A percentile compares a stretch with the other conserved stretches of the same genome.
phyloP scores from a whole-genome alignment of 2,797 vertebrate species.

The Megalops cyprinoides region DNA sequence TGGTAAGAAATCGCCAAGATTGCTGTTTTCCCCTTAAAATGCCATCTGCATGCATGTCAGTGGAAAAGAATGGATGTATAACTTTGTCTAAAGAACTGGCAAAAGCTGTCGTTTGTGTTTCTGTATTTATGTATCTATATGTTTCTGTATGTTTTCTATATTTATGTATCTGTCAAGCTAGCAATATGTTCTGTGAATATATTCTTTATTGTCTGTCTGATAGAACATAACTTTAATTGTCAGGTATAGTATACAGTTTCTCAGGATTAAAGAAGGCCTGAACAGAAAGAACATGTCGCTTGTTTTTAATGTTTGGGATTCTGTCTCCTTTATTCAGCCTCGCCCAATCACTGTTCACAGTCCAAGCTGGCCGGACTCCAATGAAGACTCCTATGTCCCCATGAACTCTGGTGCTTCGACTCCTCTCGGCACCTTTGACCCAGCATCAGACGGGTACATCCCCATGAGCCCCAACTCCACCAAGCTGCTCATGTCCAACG shows the following conservation, averaged over 20 bases:
- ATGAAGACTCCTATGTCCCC: conserved; percentile 86
- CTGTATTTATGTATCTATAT: too few species aligned
- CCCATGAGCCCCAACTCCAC: conserved; percentile 85
- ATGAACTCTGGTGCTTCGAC: conserved; percentile 81
- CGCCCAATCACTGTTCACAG: conserved; percentile 66
- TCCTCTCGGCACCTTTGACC: conserved; percentile 49
- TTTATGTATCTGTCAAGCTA: too few species aligned
- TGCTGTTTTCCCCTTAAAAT: not conserved
- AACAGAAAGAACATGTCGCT: not conserved
- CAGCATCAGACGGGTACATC: conserved; percentile 84
- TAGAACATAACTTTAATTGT: too few species aligned
- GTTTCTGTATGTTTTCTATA: too few species aligned
- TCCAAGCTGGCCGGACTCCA: conserved; percentile 52
- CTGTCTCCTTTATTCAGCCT: conserved; percentile 72
- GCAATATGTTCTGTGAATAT: too few species aligned
- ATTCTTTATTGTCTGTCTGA: too few species aligned
- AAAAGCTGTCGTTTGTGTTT: too few species aligned
- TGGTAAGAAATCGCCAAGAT: conserved; percentile 74
- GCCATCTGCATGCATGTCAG: not conserved
- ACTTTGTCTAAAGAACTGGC: too few species aligned
- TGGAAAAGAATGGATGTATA: too few species aligned
- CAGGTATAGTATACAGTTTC: too few species aligned
- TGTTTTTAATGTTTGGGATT: conserved; percentile 27
- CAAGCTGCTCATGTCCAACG: conserved; percentile 56
- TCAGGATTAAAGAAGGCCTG: too few species aligned